A percentile compares a stretch with the other conserved stretches of the same genome.
phyloP scores from a whole-genome alignment of 1,140 invertebrate species.

The Orussus abietinus region DNA sequence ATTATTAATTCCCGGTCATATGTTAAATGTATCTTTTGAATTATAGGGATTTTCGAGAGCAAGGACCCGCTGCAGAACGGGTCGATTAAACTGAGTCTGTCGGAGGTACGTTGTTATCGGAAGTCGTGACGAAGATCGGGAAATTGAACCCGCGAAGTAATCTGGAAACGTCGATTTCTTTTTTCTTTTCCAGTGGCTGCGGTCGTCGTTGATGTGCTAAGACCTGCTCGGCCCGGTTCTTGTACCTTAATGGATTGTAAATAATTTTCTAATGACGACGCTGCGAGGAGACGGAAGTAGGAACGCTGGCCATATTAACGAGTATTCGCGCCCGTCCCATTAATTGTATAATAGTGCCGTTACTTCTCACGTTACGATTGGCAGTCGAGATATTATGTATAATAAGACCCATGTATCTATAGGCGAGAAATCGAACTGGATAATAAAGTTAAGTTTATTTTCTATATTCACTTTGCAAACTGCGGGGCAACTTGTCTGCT shows the following conservation, averaged over 20 bases:
- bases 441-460: conserved; percentile 39
- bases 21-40: conserved; percentile 19
- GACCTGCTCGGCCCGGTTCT: conserved; percentile 14
- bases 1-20: too few species aligned
- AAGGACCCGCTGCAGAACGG: conserved; percentile 82
- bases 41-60: conserved; percentile 71
- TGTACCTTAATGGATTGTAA: conserved; percentile 38
- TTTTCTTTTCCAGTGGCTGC: conserved; percentile 69
- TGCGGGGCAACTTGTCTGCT: too few species aligned
- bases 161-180: conserved; percentile 30
- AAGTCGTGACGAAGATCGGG: conserved; percentile 18
- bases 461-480: conserved; percentile 28
- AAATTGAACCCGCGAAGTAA: conserved; percentile 36
- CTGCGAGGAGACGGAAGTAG: conserved; percentile 15
- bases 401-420: conserved; percentile 29
- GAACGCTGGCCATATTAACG: conserved; percentile 42
- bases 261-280: conserved; percentile 29
- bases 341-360: conserved; percentile 38
- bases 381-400: conserved; percentile 27
- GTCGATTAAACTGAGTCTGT: conserved; percentile 72
- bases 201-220: conserved; percentile 70
- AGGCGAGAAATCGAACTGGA: conserved; percentile 23
- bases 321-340: conserved; percentile 19
- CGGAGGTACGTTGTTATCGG: conserved; percentile 61
- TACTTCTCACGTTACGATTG: conserved; percentile 14